Conservation (phyloP, 2,888 invertebrate genomes). For the Metellina segmentata region DNA sequence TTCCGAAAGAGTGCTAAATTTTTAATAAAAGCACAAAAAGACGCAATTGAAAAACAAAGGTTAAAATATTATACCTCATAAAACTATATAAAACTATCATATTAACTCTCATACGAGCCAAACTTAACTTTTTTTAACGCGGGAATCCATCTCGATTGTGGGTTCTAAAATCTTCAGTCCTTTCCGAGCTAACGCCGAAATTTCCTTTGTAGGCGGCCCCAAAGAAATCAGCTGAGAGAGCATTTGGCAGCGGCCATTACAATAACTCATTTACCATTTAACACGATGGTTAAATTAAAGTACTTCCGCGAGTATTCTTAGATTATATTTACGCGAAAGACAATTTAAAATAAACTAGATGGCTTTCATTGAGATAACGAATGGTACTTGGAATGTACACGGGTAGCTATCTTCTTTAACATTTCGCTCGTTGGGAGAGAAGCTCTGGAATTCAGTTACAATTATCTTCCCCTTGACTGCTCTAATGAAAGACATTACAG, state of each 20-base stretch:
- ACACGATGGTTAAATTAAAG: slow-evolving; percentile 66
- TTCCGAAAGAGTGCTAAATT: no score
- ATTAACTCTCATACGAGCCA: no score
- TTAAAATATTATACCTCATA: no score
- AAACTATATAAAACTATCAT: no score
- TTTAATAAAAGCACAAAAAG: no score
- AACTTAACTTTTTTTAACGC: no score
- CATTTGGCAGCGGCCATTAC: slow-evolving; percentile 45
- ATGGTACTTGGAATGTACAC: slow-evolving; percentile 60
- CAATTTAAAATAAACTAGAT: slow-evolving; percentile 68
- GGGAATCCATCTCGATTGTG: no score
- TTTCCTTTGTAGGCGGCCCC: slow-evolving; percentile 27
- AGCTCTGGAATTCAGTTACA: slow-evolving; percentile 60
- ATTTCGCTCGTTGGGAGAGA: slow-evolving; percentile 43
- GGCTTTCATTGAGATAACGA: slow-evolving; percentile 62
- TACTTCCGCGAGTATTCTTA: slow-evolving; percentile 54
- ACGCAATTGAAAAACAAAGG: no score
- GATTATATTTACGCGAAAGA: slow-evolving; percentile 62
- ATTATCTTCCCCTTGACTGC: slow-evolving; percentile 61
- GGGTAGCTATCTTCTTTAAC: slow-evolving; percentile 64
- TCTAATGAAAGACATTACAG: slow-evolving; percentile 66
- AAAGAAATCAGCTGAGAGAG: slow-evolving; percentile 24
- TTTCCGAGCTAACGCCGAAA: not conserved
- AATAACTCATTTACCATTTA: slow-evolving; percentile 68
- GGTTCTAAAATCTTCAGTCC: no score